Percentiles rank a stretch among this genome's conserved stretches.
phyloP scores from a whole-genome alignment of 2,113 vertebrate species.

The Pampusana beccarii region DNA sequence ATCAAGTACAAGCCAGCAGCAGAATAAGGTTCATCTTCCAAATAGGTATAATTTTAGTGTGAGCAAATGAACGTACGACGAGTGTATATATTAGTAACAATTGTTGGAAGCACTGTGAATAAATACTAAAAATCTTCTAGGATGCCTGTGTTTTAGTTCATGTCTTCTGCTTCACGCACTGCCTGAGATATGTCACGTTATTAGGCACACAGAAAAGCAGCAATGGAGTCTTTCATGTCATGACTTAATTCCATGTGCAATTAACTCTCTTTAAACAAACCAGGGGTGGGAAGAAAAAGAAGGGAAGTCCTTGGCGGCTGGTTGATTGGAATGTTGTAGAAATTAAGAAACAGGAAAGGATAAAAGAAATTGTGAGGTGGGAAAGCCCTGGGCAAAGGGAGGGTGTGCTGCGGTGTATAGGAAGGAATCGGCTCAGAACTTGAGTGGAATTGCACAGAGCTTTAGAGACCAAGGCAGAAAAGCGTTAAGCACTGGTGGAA shows the following conservation, averaged over 20 bases:
- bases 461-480: not conserved
- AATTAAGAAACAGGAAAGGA: not conserved
- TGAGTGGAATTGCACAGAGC: not conserved
- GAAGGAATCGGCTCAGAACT: not conserved
- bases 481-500: not conserved
- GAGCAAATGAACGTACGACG: rapidly evolving
- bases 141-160: not conserved
- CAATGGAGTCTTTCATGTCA: not conserved
- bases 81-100: rapidly evolving
- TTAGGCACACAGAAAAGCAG: not conserved
- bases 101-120: rapidly evolving
- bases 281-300: not conserved
- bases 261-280: not conserved
- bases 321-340: not conserved
- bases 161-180: not conserved
- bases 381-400: not conserved
- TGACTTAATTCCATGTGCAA: not conserved
- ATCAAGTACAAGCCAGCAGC: not conserved
- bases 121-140: not conserved
- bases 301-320: not conserved
- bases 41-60: not conserved
- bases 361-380: not conserved
- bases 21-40: not conserved
- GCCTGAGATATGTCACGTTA: rapidly evolving
- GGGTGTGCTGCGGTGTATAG: not conserved